Evolutionary conservation across 2,113 vertebrate species (phyloP).

Genomic region (Picathartes gymnocephalus): DNA sequence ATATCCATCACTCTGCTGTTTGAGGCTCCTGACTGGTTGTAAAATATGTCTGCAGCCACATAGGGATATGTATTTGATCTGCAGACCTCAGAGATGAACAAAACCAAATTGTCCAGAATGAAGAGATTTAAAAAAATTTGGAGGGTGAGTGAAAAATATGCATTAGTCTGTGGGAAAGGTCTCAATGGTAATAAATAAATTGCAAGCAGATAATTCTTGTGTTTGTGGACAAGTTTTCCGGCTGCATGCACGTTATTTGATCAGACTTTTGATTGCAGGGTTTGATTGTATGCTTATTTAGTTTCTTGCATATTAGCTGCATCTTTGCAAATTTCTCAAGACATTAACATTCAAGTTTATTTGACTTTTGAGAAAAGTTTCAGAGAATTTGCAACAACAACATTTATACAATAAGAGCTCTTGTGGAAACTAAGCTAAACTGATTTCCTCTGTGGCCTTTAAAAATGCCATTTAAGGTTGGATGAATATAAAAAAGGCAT

Average conservation of each 20-base stretch:
- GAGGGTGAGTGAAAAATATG: constrained; percentile 83
- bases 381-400: neutral
- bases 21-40: constrained; percentile 23
- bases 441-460: constrained; percentile 22
- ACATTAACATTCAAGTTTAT: neutral
- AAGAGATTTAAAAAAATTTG: constrained; percentile 84
- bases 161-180: neutral
- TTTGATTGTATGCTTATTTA: neutral
- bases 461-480: neutral
- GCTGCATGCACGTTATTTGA: neutral
- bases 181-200: neutral
- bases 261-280: neutral
- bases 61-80: constrained; percentile 65
- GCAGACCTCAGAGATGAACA: constrained; percentile 63
- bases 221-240: neutral
- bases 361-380: constrained; percentile 22
- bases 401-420: neutral
- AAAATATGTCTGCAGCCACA: constrained; percentile 19
- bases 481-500: neutral
- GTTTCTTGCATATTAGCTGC: neutral
- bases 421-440: neutral
- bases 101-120: constrained; percentile 78
- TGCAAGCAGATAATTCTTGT: neutral
- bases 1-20: constrained; percentile 38
- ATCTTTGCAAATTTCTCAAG: neutral